Base-by-base conservation (phyloP, 2,797 vertebrate species). In the Novumbra hubbsi region DNA sequence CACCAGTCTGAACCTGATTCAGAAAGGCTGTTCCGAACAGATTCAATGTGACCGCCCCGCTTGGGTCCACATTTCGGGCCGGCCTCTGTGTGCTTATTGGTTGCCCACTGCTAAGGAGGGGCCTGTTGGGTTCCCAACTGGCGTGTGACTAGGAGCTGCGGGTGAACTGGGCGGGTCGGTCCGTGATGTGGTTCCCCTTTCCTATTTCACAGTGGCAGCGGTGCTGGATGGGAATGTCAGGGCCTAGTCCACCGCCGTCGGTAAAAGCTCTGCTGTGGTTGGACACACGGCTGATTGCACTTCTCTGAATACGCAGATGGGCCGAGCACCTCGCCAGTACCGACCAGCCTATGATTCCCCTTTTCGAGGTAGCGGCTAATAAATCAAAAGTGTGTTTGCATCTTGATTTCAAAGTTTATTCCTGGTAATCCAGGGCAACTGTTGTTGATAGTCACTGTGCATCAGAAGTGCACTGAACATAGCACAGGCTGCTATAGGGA, bases 1-100 rank as follows among this genome's bases (percentile, higher is more conserved):
- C 80, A 82, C 88, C 91, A 83, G 66, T 60, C 76, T 88, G 78
- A 89, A 89, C 85, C 84, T 88, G 83, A 84, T 80, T 83, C 50
- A 71, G 79, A 72, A 78, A 73, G 77, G 7, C 49, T 57, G 62
- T 55, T 60, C 50, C 83, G 67, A 57, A 87, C 87, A 87, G 80
- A 81, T 75, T 81, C 79, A 74, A 81, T 74, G 81, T 84, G 48
- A 85, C 85, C 81, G 72, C 80, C 81, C 79, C 81, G 84, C 87
- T 73, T 80, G 80, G 71, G 79, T 87, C 82, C 88, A 90, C 81
- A 30, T 73, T 66, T 74, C 70, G 57, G 45, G 76, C 78, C 64
- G 81, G 78, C 21, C 14, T 69, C 21, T 64, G 38, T 60, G 73
- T 55, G 21, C 63, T 72, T 81, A 63, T 66, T 62, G 72, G 72